A percentile compares a stretch with the other conserved stretches of the same genome.
These are phyloP conservation scores for Temnopleurus reevesii DNA, from an alignment of 53 echinoderm and acorn worm genomes.

Conservation along the genomic window DNA sequence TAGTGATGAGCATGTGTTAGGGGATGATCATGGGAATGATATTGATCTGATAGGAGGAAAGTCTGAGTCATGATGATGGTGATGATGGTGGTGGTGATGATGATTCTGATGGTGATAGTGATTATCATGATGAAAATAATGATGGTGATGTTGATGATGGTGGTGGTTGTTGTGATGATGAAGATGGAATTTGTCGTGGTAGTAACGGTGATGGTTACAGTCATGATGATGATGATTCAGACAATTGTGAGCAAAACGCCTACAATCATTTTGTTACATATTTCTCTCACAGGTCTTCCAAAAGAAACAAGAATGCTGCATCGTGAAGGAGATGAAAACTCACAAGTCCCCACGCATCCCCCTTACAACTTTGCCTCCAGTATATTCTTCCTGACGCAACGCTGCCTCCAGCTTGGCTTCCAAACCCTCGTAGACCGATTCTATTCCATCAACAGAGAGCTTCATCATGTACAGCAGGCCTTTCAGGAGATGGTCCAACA, in stretches of 20 bases:
- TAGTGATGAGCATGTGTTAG: background rate
- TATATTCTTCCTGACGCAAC: constrained; percentile 92
- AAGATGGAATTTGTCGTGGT: no score
- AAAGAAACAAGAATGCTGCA: constrained; percentile 72
- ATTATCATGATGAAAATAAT: no score
- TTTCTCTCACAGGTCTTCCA: constrained; percentile 60
- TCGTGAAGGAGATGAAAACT: constrained; percentile 46
- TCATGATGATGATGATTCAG: no score
- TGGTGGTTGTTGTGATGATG: no score
- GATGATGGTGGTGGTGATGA: no score
- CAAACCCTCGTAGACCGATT: constrained; percentile 82
- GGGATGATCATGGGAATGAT: background rate
- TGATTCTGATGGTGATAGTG: no score
- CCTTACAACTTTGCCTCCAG: constrained; percentile 95
- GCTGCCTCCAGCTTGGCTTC: constrained; percentile 90
- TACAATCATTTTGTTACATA: no score
- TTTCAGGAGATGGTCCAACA: constrained; percentile 74
- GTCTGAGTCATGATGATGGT: background rate
- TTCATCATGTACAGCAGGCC: constrained; percentile 79
- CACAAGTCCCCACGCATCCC: constrained; percentile 28
- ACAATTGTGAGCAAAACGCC: no score
- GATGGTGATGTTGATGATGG: no score
- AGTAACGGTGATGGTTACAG: no score
- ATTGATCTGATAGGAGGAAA: no score
- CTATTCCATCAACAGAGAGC: constrained; percentile 74